Evolutionary conservation across 2,888 invertebrate genomes (phyloP), one percentile per base, ranked within the genome.

Genomic region (Synanthedon tipuliformis): DNA sequence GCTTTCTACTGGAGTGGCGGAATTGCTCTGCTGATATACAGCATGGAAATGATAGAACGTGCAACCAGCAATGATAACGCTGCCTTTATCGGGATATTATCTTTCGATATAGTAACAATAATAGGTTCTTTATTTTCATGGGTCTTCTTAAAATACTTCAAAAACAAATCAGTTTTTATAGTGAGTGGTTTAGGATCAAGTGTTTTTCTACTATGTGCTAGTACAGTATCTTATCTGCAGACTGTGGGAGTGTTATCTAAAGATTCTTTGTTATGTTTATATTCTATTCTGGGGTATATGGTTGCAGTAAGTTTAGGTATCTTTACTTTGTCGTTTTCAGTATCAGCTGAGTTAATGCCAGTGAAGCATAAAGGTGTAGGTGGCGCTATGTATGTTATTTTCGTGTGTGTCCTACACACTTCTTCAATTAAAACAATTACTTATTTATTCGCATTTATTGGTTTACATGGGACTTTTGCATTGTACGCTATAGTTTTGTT

Each of bases 1-100:
- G 53, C 59, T 52, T 56, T 57, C 52, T 62, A 62, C 40, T 62
- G 61, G 60, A 61, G 60, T 18, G 62, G 62, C 0, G 54, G 55
- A 18, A 53, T 54, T 2, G 57, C 58, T 15, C 52, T 59, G 5
- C 23, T 56, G n/a, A 61, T 60, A 18, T 62, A 62, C 51, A 54
- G 54, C 4, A 57, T 60, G 11, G 60, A 61, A 11, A 55, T 62
- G 45, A 52, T 62, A 0, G 53, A 55, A 12, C 54, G 52, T 53
- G 50, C 57, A 1, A 60, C 62, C 3, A 51, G 55, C 3, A 60
- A 55, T 45, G 57, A 57, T 8, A 52, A 54, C 7, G 55, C 57
- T 1, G 59, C 59, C 4, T 61, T 55, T 18, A 34, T 52, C 4
- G 56, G 57, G 8, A 57, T 58, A 2, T 45, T 45, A 45, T 45